Conservation (phyloP, 2,888 invertebrate genomes). For the Drosophila engyochracea region DNA sequence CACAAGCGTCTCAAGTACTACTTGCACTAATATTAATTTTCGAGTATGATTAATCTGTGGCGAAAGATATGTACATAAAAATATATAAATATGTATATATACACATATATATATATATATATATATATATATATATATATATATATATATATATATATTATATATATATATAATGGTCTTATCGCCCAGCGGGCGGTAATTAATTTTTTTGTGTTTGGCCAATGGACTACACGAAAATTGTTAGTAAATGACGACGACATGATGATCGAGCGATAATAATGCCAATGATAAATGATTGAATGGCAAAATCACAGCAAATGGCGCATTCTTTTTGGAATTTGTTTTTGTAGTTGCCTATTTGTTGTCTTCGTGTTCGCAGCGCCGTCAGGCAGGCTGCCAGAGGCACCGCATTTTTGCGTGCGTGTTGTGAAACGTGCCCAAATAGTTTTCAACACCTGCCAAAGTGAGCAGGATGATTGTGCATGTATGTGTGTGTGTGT, state of each 20-base stretch:
- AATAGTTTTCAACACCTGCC: slow-evolving; percentile 42
- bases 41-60: slow-evolving; percentile 55
- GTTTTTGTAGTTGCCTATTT: slow-evolving; percentile 1
- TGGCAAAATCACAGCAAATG: slow-evolving; percentile 28
- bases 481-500: not conserved
- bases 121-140: not conserved
- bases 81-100: not conserved
- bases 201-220: slow-evolving; percentile 40
- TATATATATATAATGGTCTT: slow-evolving; percentile 20
- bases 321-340: slow-evolving; percentile 14
- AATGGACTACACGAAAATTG: slow-evolving; percentile 51
- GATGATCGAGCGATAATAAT: slow-evolving; percentile 70
- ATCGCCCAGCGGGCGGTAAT: slow-evolving; percentile 41
- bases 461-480: slow-evolving; percentile 19
- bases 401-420: slow-evolving; percentile 5
- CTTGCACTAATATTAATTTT: slow-evolving; percentile 36
- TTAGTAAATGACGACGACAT: slow-evolving; percentile 65
- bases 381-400: slow-evolving; percentile 32
- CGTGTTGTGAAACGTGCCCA: slow-evolving; percentile 27
- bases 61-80: slow-evolving; percentile 18
- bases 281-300: slow-evolving; percentile 35
- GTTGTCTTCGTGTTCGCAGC: slow-evolving; percentile 10
- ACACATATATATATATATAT: not conserved
- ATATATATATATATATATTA: slow-evolving; percentile 2
- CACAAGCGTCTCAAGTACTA: slow-evolving; percentile 31